Conservation (phyloP, 2,888 invertebrate genomes). For the Pristionchus entomophagus region DNA sequence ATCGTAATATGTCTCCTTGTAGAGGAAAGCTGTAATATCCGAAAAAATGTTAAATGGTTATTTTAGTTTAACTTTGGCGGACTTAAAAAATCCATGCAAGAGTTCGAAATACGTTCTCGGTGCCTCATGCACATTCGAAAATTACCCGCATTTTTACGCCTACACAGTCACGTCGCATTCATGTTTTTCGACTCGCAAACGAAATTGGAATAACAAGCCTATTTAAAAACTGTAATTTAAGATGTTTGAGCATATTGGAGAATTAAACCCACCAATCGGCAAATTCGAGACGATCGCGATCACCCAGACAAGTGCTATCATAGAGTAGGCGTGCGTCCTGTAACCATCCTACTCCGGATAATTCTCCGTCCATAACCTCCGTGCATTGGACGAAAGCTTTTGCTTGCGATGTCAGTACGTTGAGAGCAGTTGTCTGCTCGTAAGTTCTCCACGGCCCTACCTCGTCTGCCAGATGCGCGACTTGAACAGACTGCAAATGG, state of each 20-base stretch:
- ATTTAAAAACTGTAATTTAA: too few relatives aligned
- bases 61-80: too few relatives aligned
- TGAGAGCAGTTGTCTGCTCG: too few relatives aligned
- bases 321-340: constrained; percentile 84
- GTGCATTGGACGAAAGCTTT: too few relatives aligned
- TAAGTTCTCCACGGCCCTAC: constrained; percentile 44
- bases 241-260: too few relatives aligned
- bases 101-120: neutral
- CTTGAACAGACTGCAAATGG: constrained; percentile 85
- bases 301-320: constrained; percentile 83
- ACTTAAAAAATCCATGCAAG: too few relatives aligned
- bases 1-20: constrained; percentile 8
- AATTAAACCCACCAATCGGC: constrained; percentile 61
- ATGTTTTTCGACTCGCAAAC: too few relatives aligned
- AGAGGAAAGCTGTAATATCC: constrained; percentile 32
- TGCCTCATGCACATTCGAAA: neutral
- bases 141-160: too few relatives aligned
- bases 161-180: too few relatives aligned
- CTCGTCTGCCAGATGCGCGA: constrained; percentile 85
- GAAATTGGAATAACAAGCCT: too few relatives aligned
- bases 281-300: constrained; percentile 82
- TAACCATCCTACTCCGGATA: neutral
- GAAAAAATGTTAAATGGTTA: too few relatives aligned
- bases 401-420: too few relatives aligned
- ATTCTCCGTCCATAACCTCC: neutral